These are phyloP conservation scores for Drosophila anomalata DNA, from an alignment of 2,888 invertebrate genomes.

Conservation along the genomic window DNA sequence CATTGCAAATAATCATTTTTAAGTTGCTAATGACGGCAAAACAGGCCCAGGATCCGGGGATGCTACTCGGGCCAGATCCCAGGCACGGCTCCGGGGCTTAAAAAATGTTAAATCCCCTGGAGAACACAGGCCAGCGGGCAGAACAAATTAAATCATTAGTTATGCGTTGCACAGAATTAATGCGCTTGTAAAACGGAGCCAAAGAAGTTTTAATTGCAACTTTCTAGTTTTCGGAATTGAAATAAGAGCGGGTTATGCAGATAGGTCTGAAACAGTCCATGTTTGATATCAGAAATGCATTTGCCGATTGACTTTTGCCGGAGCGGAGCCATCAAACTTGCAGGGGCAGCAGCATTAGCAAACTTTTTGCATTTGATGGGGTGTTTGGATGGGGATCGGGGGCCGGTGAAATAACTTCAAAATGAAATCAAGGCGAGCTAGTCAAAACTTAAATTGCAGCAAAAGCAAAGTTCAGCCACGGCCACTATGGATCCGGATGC, in stretches of 20 bases:
- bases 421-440: constrained; percentile 66
- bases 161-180: constrained; percentile 68
- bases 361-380: constrained; percentile 67
- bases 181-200: constrained; percentile 53
- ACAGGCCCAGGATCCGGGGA: constrained; percentile 14
- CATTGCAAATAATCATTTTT: constrained; percentile 77
- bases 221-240: constrained; percentile 21
- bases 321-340: constrained; percentile 17
- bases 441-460: constrained; percentile 70
- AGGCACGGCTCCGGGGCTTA: neutral
- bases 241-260: constrained; percentile 30
- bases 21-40: constrained; percentile 53
- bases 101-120: neutral
- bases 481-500: constrained; percentile 1
- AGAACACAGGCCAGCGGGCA: constrained; percentile 22
- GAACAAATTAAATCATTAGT: constrained; percentile 70
- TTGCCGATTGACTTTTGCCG: constrained; percentile 42
- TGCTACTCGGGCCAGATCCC: too few species aligned
- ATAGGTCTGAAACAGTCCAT: constrained; percentile 16
- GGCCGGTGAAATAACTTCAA: constrained; percentile 58
- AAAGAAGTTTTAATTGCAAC: constrained; percentile 62
- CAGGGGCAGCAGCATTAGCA: constrained; percentile 51
- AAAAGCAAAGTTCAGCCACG: constrained; percentile 45
- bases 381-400: constrained; percentile 15
- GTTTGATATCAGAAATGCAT: constrained; percentile 59